Conservation (phyloP, 2,888 invertebrate genomes). For the Gymnoscelis rufifasciata region DNA sequence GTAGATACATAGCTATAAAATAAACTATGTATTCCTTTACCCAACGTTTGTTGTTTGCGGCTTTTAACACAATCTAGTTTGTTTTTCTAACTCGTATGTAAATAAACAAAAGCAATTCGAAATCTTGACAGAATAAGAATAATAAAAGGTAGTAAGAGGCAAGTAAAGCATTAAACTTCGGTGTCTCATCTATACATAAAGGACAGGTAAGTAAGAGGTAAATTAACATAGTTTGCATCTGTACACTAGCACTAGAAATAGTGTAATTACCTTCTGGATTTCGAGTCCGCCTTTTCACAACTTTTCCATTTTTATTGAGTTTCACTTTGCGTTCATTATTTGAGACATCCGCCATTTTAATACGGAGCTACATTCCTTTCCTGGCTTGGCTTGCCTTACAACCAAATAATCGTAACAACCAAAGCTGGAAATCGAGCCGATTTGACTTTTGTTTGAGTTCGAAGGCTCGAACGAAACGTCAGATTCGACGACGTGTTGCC, state of each 20-base stretch:
- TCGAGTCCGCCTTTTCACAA: conserved; percentile 68
- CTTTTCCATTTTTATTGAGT: conserved; percentile 71
- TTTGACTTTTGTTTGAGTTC: background rate
- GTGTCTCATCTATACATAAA: conserved; percentile 9
- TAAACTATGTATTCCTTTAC: background rate
- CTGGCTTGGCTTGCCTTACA: conserved; percentile 19
- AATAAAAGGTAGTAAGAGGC: conserved; percentile 70
- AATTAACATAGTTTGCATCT: too few relatives aligned
- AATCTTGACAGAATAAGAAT: conserved; percentile 43
- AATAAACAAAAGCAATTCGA: conserved; percentile 23
- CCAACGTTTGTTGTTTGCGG: background rate
- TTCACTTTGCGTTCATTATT: conserved; percentile 71
- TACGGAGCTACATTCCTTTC: conserved; percentile 45
- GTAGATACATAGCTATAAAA: background rate
- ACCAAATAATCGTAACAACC: conserved; percentile 40
- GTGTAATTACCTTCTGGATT: conserved; percentile 69
- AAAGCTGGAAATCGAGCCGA: background rate
- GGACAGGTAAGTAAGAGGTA: background rate
- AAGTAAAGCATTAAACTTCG: conserved; percentile 36
- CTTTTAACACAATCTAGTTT: background rate
- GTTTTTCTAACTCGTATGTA: conserved; percentile 1
- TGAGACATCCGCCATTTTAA: conserved; percentile 79
- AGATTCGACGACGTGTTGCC: background rate
- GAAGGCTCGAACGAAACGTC: conserved; percentile 9
- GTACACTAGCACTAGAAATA: conserved; percentile 14